Conservation (phyloP, 2,113 vertebrate genomes). For the Eidolon helvum region DNA sequence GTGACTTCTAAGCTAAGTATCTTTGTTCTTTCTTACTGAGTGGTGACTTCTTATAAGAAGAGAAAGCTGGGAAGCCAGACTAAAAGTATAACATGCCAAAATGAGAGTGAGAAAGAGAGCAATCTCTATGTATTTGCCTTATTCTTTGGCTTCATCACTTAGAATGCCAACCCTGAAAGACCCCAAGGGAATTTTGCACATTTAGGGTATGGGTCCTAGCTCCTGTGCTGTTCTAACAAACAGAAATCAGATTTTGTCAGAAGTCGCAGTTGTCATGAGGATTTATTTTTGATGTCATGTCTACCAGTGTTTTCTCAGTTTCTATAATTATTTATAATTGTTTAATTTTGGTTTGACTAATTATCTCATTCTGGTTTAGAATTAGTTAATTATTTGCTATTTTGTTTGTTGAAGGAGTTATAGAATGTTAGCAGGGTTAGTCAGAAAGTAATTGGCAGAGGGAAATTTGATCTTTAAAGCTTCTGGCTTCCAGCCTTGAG, state of each 20-base stretch:
- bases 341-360: slow-evolving; percentile 31
- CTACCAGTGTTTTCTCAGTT: not conserved
- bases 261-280: not conserved
- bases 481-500: not conserved
- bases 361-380: not conserved
- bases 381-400: not conserved
- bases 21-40: not conserved
- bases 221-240: not conserved
- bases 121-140: not conserved
- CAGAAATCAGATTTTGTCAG: not conserved
- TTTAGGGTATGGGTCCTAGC: not conserved
- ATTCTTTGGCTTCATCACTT: not conserved
- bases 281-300: not conserved
- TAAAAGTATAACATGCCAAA: not conserved
- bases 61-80: not conserved
- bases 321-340: slow-evolving; percentile 1
- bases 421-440: not conserved
- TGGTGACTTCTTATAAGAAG: not conserved
- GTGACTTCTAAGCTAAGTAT: not conserved
- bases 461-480: slow-evolving; percentile 8
- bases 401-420: slow-evolving; percentile 26
- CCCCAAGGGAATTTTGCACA: not conserved
- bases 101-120: not conserved
- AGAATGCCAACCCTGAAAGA: not conserved
- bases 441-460: not conserved